Evolutionary conservation across 2,888 invertebrate species (phyloP), one percentile per base, ranked within the genome.

Genomic region (Autographa pulchrina): DNA sequence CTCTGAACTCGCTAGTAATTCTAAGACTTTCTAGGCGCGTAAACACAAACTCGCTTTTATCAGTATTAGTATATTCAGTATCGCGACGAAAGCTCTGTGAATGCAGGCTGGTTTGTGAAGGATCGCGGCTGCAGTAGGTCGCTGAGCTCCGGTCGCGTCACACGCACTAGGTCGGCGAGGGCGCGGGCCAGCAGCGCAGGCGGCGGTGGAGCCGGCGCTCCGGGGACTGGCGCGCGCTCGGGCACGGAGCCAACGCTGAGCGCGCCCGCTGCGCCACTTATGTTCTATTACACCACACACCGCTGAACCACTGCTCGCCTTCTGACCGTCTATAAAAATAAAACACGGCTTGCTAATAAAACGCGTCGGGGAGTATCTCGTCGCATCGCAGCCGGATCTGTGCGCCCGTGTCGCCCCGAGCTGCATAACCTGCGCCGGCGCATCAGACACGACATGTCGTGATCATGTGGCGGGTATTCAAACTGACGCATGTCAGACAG

Each of bases 211-310:
- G 91, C 91, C 92, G 92, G 92, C 92, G 86, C 89, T 91, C 92
- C 89, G 91, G 92, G 93, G 90, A 95, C 95, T 94, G 94, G 88
- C 91, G 86, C 88, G 83, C 74, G 87, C 87, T 86, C 92, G 94
- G 95, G 95, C 94, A 93, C 81, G 74, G 86, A 84, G 94, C 95
- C 94, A 95, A 92, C 87, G 86, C 86, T 75, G 79, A 79, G 84
- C 85, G 84, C 81, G 87, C 88, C 86, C 82, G 88, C 90, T 89
- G 89, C 88, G 90, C 91, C 92, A 92, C 93, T 93, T 90, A 87
- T 90, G 90, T 89, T 91, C 92, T 91, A 90, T 92, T 91, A 92
- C 92, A 93, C 91, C 93, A 90, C 90, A 92, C 83, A 88, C 88
- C 84, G 85, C 88, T 86, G 84, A 81, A 86, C 87, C 86, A 82